A percentile compares a stretch with the other conserved stretches of the same genome.
Evolutionary conservation across 1,140 invertebrate species (phyloP).

Genomic region (Habropoda laboriosa): DNA sequence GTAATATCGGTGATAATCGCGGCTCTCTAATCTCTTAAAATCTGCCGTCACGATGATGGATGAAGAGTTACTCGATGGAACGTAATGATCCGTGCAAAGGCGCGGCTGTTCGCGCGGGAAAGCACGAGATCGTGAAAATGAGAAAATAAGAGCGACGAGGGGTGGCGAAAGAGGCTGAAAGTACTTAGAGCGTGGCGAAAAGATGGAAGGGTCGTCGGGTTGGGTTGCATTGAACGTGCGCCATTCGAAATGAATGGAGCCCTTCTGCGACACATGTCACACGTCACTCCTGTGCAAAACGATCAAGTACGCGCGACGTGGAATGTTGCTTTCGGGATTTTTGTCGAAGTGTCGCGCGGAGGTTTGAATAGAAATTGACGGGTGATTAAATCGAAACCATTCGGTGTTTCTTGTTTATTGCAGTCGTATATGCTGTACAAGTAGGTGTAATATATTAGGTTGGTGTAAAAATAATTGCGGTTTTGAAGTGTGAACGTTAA

Average conservation of each 20-base stretch:
- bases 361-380: too few relatives aligned
- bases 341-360: too few relatives aligned
- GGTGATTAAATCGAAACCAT: too few relatives aligned
- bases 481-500: too few relatives aligned
- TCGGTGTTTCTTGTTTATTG: too few relatives aligned
- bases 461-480: too few relatives aligned
- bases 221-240: not conserved
- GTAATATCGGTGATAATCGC: conserved; percentile 16
- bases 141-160: conserved; percentile 52
- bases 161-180: not conserved
- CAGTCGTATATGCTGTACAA: too few relatives aligned
- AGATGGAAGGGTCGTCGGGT: not conserved
- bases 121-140: conserved; percentile 28
- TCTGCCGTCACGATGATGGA: conserved; percentile 14
- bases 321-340: too few relatives aligned
- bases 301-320: not conserved
- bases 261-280: not conserved
- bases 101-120: not conserved
- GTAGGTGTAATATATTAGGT: too few relatives aligned
- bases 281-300: not conserved
- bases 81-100: conserved; percentile 19
- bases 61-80: conserved; percentile 5
- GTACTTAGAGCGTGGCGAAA: conserved; percentile 36
- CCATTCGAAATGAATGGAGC: not conserved
- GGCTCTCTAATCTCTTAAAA: conserved; percentile 9